A percentile compares a stretch with the other conserved stretches of the same genome.
Evolutionary conservation across 2,797 vertebrate species (phyloP).

Genomic region (Serranus cabrilla): DNA sequence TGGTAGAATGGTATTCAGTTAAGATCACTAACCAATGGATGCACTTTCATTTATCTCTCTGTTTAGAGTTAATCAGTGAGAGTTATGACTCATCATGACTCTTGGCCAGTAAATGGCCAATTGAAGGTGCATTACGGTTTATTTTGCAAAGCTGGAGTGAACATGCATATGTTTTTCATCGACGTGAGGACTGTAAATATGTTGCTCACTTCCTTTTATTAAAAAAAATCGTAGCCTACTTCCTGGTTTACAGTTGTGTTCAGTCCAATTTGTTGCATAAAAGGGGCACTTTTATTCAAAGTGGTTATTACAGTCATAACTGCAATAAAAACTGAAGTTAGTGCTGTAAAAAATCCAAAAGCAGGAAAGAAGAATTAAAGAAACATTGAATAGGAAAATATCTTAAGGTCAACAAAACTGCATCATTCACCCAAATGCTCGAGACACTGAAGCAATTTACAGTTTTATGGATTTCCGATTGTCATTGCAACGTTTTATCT

Average conservation of each 20-base stretch:
- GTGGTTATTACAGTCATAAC: neutral
- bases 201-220: neutral
- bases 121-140: neutral
- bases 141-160: neutral
- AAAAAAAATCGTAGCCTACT: neutral
- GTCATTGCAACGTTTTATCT: conserved; percentile 39
- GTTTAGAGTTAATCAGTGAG: conserved; percentile 4
- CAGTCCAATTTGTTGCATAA: neutral
- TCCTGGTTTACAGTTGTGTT: neutral
- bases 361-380: neutral
- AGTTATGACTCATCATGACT: neutral
- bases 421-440: neutral
- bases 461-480: conserved; percentile 22
- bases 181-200: too few species aligned
- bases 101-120: neutral
- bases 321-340: neutral
- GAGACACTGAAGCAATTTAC: neutral
- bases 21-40: conserved; percentile 9
- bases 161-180: neutral
- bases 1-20: neutral
- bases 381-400: neutral
- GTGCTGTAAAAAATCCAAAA: neutral
- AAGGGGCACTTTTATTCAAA: neutral
- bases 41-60: neutral
- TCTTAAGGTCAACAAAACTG: neutral